Evolutionary conservation across 2,113 vertebrate genomes (phyloP).

Genomic region (Perognathus longimembris): DNA sequence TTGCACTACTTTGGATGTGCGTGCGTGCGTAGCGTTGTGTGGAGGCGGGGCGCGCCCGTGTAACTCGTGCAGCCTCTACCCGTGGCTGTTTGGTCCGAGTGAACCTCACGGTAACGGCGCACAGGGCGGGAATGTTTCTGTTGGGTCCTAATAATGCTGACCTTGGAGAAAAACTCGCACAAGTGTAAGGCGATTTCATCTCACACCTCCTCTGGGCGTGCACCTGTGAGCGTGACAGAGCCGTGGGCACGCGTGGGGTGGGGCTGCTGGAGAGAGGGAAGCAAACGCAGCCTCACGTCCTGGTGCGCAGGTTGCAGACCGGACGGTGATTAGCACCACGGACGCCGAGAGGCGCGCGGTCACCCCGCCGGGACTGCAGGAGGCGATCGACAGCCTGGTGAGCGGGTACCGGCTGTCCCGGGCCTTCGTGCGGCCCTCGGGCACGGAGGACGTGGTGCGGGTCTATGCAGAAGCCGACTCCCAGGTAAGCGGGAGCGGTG

Average conservation of each 20-base stretch:
- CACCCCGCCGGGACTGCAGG: constrained; percentile 92
- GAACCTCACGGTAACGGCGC: too few relatives aligned
- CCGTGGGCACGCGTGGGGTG: neutral
- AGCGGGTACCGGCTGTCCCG: constrained; percentile 89
- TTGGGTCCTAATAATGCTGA: neutral
- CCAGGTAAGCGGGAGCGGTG: constrained; percentile 88
- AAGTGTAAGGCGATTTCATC: neutral
- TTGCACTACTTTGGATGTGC: neutral
- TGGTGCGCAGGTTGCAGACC: constrained; percentile 89
- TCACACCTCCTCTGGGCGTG: neutral
- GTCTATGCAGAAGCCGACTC: constrained; percentile 96
- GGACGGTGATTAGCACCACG: constrained; percentile 91
- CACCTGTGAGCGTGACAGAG: neutral
- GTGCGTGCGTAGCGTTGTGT: too few relatives aligned
- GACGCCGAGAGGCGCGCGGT: constrained; percentile 92
- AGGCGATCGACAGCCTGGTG: constrained; percentile 89
- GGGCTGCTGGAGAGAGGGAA: neutral
- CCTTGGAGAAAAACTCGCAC: neutral
- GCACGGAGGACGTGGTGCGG: constrained; percentile 95
- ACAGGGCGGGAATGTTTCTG: neutral
- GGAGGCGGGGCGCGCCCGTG: neutral
- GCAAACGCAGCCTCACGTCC: neutral
- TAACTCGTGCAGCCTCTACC: neutral
- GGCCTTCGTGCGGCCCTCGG: constrained; percentile 96
- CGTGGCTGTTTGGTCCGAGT: neutral